A percentile compares a stretch with the other conserved stretches of the same genome.
phyloP scores from a whole-genome alignment of 2,888 invertebrate species.

The Pseudococcus jackbeardsleyi region DNA sequence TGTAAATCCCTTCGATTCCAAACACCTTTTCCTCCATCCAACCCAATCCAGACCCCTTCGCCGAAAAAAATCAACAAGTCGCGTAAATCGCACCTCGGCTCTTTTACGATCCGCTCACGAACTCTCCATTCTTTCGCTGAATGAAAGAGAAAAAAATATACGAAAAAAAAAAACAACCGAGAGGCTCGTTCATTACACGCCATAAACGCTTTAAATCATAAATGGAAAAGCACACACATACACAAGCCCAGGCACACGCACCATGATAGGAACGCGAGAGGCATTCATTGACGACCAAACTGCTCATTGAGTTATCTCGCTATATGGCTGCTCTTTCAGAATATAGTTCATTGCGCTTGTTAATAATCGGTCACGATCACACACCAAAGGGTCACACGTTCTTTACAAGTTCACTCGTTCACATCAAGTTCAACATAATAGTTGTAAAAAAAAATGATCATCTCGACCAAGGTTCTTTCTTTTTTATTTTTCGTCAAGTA shows the following conservation, averaged over 20 bases:
- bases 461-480: not conserved
- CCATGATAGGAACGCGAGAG: not conserved
- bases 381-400: conserved; percentile 36
- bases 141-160: not conserved
- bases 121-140: not conserved
- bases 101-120: not conserved
- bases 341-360: conserved; percentile 32
- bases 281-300: conserved; percentile 21
- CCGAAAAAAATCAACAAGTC: not conserved
- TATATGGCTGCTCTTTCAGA: not conserved
- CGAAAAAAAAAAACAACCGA: not conserved
- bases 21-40: not conserved
- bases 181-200: not conserved
- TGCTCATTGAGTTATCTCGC: conserved; percentile 16
- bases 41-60: not conserved
- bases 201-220: conserved; percentile 27
- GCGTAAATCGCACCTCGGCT: not conserved
- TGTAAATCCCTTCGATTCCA: not conserved
- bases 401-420: conserved; percentile 47
- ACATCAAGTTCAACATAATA: conserved; percentile 41
- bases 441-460: conserved; percentile 4
- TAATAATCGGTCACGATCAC: conserved; percentile 38
- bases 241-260: not conserved
- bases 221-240: not conserved
- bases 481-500: conserved; percentile 24